These are phyloP conservation scores for Sericinus montela DNA, from an alignment of 2,888 invertebrate species.

Conservation along the genomic window DNA sequence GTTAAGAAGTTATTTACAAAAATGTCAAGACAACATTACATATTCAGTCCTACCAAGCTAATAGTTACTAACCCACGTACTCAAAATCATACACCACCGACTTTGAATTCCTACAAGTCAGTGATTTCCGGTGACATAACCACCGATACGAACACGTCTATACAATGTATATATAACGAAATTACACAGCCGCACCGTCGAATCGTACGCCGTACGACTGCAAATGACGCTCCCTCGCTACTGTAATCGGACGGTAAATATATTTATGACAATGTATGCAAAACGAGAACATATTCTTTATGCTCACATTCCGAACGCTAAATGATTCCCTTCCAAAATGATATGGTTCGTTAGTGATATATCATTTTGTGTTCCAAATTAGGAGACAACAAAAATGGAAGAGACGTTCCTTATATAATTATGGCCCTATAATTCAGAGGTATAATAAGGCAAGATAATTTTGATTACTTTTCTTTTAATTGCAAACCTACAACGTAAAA, in stretches of 20 bases:
- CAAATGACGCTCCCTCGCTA: constrained; percentile 13
- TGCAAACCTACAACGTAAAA: no score
- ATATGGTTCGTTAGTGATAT: background rate
- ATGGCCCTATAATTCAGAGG: no score
- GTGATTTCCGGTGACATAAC: constrained; percentile 19
- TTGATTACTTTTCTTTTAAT: no score
- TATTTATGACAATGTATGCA: constrained; percentile 15
- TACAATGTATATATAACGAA: constrained; percentile 15
- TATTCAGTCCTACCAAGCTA: no score
- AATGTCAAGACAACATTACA: no score
- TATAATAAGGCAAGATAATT: no score
- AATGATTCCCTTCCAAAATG: constrained; percentile 1
- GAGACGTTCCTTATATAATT: no score
- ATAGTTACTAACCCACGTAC: background rate
- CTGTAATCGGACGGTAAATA: background rate
- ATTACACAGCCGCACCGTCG: constrained; percentile 14
- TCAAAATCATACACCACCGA: background rate
- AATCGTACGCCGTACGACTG: constrained; percentile 14
- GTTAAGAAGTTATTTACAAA: no score
- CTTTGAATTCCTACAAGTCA: constrained; percentile 16
- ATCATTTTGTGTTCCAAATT: background rate
- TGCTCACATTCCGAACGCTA: constrained; percentile 6
- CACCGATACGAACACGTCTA: constrained; percentile 2
- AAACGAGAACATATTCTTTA: constrained; percentile 17
- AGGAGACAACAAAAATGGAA: no score